Evolutionary conservation across 2,113 vertebrate species (phyloP).

Genomic region (Fregata magnificens): DNA sequence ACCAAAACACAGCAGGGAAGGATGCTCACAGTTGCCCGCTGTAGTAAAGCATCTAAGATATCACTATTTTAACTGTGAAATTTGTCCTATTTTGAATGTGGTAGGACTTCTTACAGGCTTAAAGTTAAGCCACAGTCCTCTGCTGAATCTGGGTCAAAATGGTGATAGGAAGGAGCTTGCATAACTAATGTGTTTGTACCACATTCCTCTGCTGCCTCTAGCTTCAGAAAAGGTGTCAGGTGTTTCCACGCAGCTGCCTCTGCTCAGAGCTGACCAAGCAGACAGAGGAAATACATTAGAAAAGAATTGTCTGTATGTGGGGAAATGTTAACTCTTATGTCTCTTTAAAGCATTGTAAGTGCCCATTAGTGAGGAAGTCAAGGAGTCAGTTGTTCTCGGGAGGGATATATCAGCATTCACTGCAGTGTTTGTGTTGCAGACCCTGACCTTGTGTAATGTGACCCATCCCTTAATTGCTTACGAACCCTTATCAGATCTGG

Average conservation of each 20-base stretch:
- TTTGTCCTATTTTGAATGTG: not conserved
- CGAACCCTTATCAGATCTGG: not conserved
- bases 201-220: not conserved
- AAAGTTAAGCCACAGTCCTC: not conserved
- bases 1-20: not conserved
- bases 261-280: not conserved
- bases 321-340: constrained; percentile 6
- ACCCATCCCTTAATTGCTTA: not conserved
- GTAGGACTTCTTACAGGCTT: not conserved
- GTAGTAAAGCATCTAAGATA: not conserved
- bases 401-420: not conserved
- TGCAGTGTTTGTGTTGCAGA: not conserved
- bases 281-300: not conserved
- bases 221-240: not conserved
- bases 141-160: not conserved
- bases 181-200: not conserved
- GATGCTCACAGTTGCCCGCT: not conserved
- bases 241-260: not conserved
- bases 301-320: not conserved
- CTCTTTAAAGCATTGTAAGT: not conserved
- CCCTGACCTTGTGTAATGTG: not conserved
- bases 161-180: not conserved
- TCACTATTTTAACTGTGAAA: not conserved
- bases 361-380: constrained; percentile 45
- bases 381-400: constrained; percentile 4